Base-by-base conservation (phyloP, 2,888 invertebrate species). In the Phortica okadai region DNA sequence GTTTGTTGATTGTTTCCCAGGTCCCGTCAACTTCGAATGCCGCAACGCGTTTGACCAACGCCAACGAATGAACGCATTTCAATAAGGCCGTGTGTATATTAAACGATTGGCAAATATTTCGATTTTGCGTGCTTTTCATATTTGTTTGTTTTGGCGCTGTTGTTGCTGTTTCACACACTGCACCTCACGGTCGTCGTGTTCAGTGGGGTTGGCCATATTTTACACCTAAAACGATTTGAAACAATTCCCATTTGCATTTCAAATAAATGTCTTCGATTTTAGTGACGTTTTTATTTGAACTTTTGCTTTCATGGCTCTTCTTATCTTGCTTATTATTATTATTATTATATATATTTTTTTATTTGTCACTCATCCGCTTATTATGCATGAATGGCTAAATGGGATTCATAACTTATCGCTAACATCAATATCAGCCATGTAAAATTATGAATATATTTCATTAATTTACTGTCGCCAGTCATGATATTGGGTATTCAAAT, bases 251-350 rank as follows among this genome's bases (percentile, higher is more conserved):
- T 88, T 85, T 86, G 85, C 87, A 86, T 86, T 83, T 86, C 78
- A 85, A 85, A 88, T 85, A 59, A 59, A 59, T 59, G 21, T 59
- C n/a, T 16, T 7, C 58, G 58, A 16, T 74, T 78, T 81, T 84
- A 88, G 88, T 85, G 88, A 86, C 88, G 88, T 86, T 79, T 85
- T 83, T 84, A 87, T 85, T 87, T 86, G 75, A 80, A 74, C 58
- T 76, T 72, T 33, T 72, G 50, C 33, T 72, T 72, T 50, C 50
- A 54, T 72, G 45, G 80, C 80, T 81, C 80, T 85, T 85, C 86
- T 87, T 80, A 78, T 80, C 73, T 81, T 75, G 80, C 81, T 81
- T 73, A 66, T 62, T 21, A 33, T 33, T 33, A 33, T 33, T 33
- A 33, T 33, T 33, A 33, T 5, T 33, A 33, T 33, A 21, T 21